phyloP scores from a whole-genome alignment of 2,113 vertebrate species.

The Eonycteris spelaea region DNA sequence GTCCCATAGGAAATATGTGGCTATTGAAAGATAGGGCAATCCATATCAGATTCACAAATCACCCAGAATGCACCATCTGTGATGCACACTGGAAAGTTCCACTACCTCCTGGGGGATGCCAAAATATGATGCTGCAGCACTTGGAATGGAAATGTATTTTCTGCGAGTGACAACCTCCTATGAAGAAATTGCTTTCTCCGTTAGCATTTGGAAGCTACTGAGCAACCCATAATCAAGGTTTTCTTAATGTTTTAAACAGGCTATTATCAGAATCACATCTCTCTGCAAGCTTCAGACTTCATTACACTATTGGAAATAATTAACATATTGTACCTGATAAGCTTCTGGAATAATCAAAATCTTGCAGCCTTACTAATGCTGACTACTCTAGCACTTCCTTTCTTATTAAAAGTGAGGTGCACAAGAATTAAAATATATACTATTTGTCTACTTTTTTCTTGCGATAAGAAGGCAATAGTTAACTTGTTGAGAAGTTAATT shows the following conservation, averaged over 20 bases:
- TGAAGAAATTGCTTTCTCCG: slow-evolving; percentile 64
- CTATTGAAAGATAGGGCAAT: background rate
- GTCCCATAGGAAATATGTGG: background rate
- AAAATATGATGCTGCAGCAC: background rate
- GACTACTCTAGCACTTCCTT: slow-evolving; percentile 47
- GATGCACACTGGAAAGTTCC: background rate
- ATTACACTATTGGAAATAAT: slow-evolving; percentile 81
- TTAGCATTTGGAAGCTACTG: slow-evolving; percentile 68
- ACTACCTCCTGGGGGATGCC: background rate
- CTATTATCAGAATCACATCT: slow-evolving; percentile 78
- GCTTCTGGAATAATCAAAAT: slow-evolving; percentile 67
- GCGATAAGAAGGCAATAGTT: slow-evolving; percentile 43
- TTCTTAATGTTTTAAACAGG: slow-evolving; percentile 77
- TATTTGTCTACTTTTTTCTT: background rate
- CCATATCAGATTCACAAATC: background rate
- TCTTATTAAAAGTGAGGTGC: slow-evolving; percentile 70
- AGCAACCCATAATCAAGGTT: slow-evolving; percentile 79
- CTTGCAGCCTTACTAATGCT: slow-evolving; percentile 46
- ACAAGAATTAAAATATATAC: slow-evolving; percentile 68
- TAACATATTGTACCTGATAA: slow-evolving; percentile 82
- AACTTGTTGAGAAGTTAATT: slow-evolving; percentile 69
- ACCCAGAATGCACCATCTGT: background rate
- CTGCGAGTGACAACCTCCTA: slow-evolving; percentile 62
- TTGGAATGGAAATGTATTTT: slow-evolving; percentile 68
- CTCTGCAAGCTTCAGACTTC: slow-evolving; percentile 81